Evolutionary conservation across 2,888 invertebrate species (phyloP), one percentile per base, ranked within the genome.

Genomic region (Malachius bipustulatus): DNA sequence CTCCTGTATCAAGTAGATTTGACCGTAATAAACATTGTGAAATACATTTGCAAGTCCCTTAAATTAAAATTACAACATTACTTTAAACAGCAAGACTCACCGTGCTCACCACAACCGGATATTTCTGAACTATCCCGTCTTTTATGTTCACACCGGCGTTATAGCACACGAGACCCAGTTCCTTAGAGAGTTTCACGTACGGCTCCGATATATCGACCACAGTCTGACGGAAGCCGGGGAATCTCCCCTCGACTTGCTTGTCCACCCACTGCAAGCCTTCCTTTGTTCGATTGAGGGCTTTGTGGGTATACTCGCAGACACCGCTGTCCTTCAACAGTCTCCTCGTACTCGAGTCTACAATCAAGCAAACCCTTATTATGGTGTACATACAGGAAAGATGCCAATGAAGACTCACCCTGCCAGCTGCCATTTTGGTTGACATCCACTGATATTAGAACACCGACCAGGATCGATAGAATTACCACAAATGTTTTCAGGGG

Each of bases 401-500:
- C n/a, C 6, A 19, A 8, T 19, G n/a, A 19, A 6, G 6, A 6
- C 69, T 70, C 61, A 78, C 78, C 71, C 49, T 77, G 72, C 64
- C 82, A 81, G 41, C 77, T 77, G 37, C 71, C 72, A 50, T 75
- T 70, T 42, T 65, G 69, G 19, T 73, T 69, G 14, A 76, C 71
- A 61, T 84, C 83, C 47, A 74, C 75, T 19, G 68, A 64, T 36
- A 83, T 59, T 37, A 76, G 59, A 28, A 71, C 72, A 40, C 66
- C 71, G 43, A 77, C 72, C 41, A 71, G 56, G 15, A 72, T 50
- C 41, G 79, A 48, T 36, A 80, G 52, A 42, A 80, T 55, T 54
- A 81, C 63, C 52, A 71, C 72, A 38, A 76, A 71, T 54, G 71
- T 69, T 48, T 73, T 66, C 75, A 77, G 79, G 47, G 77, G 75